Evolutionary conservation across 2,888 invertebrate genomes (phyloP).

Genomic region (Diarsia rubi): DNA sequence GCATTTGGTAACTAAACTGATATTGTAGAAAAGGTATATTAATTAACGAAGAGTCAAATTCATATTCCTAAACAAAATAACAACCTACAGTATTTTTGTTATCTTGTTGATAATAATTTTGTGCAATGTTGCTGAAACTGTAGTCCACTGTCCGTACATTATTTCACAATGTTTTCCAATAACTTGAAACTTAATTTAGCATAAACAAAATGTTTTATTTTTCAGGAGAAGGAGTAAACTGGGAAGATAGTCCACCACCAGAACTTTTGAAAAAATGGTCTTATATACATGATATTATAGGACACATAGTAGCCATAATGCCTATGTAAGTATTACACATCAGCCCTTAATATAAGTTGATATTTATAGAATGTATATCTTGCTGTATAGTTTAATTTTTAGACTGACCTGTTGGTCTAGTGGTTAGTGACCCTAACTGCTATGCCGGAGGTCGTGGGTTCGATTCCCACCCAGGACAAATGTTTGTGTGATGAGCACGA

Average conservation of each 20-base stretch:
- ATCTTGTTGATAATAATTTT: constrained; percentile 40
- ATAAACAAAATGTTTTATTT: constrained; percentile 1
- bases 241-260: constrained; percentile 90
- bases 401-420: no score
- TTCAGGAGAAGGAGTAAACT: constrained; percentile 90
- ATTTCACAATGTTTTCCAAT: constrained; percentile 62
- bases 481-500: no score
- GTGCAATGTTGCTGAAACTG: constrained; percentile 43
- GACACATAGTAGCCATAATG: constrained; percentile 87
- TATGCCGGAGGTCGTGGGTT: no score
- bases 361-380: no score
- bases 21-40: not conserved
- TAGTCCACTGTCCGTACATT: not conserved
- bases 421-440: no score
- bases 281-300: constrained; percentile 91
- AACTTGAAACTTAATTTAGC: constrained; percentile 13
- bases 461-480: no score
- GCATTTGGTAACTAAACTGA: not conserved
- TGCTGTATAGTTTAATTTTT: no score
- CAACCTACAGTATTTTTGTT: not conserved
- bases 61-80: not conserved
- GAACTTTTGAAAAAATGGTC: constrained; percentile 90
- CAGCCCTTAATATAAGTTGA: not conserved
- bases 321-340: constrained; percentile 85
- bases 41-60: not conserved